Percentiles rank a stretch among this genome's conserved stretches.
Conservation (phyloP, 2,888 invertebrate species). For the Acanthoscelides obtectus region DNA sequence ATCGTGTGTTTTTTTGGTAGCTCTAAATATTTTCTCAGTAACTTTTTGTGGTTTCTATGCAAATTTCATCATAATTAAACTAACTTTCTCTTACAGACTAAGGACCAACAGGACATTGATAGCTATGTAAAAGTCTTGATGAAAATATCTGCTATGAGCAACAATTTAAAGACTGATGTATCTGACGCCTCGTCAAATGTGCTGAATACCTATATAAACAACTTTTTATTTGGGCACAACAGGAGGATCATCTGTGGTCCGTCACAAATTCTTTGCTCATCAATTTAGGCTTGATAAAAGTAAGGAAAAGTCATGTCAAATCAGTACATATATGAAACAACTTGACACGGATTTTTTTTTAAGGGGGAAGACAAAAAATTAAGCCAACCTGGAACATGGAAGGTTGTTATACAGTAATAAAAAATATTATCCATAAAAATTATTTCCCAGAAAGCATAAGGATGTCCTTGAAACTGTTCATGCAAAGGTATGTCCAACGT, state of each 20-base stretch:
- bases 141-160: constrained; percentile 55
- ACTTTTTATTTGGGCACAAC: constrained; percentile 52
- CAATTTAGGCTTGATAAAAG: constrained; percentile 68
- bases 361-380: constrained; percentile 66
- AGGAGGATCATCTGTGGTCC: constrained; percentile 50
- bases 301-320: constrained; percentile 35
- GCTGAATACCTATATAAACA: constrained; percentile 51
- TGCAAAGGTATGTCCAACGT: constrained; percentile 46
- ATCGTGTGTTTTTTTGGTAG: too few relatives aligned
- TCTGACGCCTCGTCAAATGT: constrained; percentile 42
- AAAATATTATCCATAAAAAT: constrained; percentile 49
- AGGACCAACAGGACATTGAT: constrained; percentile 35
- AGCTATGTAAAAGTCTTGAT: constrained; percentile 47
- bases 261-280: constrained; percentile 63
- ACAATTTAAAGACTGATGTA: constrained; percentile 51
- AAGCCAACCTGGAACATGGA: constrained; percentile 60
- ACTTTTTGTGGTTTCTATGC: too few relatives aligned
- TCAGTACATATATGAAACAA: constrained; percentile 1
- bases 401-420: constrained; percentile 57
- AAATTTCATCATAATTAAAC: too few relatives aligned
- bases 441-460: constrained; percentile 52
- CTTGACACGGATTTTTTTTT: constrained; percentile 35
- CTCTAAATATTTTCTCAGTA: too few relatives aligned
- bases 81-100: constrained; percentile 26
- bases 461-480: constrained; percentile 51